Percentiles rank a stretch among this genome's conserved stretches.
phyloP scores from a whole-genome alignment of 2,888 invertebrate species.

The Eumacrocentrus americanus region DNA sequence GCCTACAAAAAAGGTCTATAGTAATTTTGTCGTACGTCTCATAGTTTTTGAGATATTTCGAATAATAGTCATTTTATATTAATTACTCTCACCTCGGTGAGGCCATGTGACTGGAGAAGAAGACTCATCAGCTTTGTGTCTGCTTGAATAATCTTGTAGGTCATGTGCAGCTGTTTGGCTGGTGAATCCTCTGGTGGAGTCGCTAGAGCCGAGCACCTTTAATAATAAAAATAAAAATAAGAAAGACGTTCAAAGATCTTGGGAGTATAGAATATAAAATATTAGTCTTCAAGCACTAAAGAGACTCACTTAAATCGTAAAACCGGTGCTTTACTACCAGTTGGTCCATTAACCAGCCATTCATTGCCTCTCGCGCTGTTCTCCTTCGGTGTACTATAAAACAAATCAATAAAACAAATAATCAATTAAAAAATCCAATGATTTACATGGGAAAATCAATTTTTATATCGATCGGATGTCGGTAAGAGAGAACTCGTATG shows the following conservation, averaged over 20 bases:
- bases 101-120: conserved; percentile 78
- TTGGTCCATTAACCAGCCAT: conserved; percentile 54
- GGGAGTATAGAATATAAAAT: no score
- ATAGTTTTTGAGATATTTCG: no score
- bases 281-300: no score
- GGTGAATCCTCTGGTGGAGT: conserved; percentile 57
- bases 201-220: conserved; percentile 57
- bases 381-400: conserved; percentile 51
- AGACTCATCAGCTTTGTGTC: conserved; percentile 81
- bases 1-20: no score
- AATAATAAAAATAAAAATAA: conserved; percentile 25
- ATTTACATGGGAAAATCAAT: background rate
- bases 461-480: conserved; percentile 1
- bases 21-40: no score
- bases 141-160: conserved; percentile 81
- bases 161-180: conserved; percentile 69
- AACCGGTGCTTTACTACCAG: conserved; percentile 51
- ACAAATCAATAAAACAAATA: background rate
- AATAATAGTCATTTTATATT: no score
- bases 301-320: conserved; percentile 56
- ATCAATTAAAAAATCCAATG: background rate
- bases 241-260: no score
- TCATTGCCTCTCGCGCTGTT: conserved; percentile 48
- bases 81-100: conserved; percentile 67
- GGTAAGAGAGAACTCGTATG: conserved; percentile 8